Conservation (phyloP, 2,113 vertebrate species). For the Gopherus evgoodei region DNA sequence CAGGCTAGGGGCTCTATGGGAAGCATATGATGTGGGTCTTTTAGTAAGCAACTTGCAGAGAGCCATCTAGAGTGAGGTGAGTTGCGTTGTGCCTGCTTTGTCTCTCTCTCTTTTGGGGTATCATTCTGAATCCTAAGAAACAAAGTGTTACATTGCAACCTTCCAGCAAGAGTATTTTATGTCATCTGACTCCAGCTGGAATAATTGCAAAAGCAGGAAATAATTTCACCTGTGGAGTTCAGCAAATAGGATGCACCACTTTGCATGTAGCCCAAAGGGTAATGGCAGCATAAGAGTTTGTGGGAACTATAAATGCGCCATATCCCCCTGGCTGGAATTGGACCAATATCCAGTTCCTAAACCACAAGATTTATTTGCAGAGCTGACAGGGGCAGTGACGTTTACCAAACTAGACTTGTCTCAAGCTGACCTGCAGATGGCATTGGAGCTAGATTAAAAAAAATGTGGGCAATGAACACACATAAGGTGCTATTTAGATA, state of each 20-base stretch:
- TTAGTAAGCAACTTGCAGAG: too few species aligned
- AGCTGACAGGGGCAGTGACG: neutral
- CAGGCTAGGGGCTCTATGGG: too few species aligned
- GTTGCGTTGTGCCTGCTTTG: too few species aligned
- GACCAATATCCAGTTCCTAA: neutral
- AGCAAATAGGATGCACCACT: neutral
- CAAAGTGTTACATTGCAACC: too few species aligned
- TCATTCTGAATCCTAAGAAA: too few species aligned
- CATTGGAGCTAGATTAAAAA: constrained; percentile 23
- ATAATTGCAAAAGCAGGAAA: neutral
- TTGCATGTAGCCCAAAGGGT: too few species aligned
- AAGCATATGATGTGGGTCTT: too few species aligned
- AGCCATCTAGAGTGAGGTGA: too few species aligned
- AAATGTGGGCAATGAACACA: constrained; percentile 35
- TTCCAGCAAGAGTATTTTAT: too few species aligned
- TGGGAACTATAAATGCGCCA: neutral
- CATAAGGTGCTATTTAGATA: constrained; percentile 38
- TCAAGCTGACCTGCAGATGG: neutral
- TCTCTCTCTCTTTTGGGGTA: too few species aligned
- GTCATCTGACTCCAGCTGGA: neutral
- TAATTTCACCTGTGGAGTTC: neutral
- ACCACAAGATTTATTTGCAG: neutral
- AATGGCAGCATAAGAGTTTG: neutral
- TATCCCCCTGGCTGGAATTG: neutral
- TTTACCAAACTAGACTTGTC: neutral